These are phyloP conservation scores for Mechanitis mazaeus DNA, from an alignment of 2,888 invertebrate genomes.

Conservation along the genomic window DNA sequence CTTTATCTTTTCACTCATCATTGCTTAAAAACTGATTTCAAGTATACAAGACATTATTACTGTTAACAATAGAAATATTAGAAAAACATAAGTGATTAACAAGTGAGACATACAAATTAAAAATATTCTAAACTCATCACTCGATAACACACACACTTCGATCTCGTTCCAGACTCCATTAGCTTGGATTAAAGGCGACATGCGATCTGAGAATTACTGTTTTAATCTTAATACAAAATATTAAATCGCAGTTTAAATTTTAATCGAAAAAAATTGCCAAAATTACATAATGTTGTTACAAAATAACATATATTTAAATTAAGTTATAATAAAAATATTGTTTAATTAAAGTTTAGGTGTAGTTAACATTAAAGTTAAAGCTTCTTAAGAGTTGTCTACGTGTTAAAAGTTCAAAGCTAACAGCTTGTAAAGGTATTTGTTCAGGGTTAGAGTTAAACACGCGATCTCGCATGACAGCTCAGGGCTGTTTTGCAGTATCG, in stretches of 20 bases:
- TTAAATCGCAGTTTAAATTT: constrained; percentile 23
- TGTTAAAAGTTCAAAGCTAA: constrained; percentile 7
- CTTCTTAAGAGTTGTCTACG: neutral
- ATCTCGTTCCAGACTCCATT: constrained; percentile 25
- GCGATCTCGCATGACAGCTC: constrained; percentile 57
- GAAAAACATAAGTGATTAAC: too few relatives aligned
- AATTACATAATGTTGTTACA: neutral
- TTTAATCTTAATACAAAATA: neutral
- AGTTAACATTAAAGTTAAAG: too few relatives aligned
- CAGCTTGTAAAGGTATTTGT: constrained; percentile 4
- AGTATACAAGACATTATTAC: too few relatives aligned
- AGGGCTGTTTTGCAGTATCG: constrained; percentile 37
- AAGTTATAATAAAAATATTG: too few relatives aligned
- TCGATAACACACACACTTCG: too few relatives aligned
- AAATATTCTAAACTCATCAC: too few relatives aligned
- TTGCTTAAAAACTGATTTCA: too few relatives aligned
- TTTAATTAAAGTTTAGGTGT: too few relatives aligned
- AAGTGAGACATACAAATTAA: too few relatives aligned
- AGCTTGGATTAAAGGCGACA: constrained; percentile 35
- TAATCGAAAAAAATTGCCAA: constrained; percentile 12
- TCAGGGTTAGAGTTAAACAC: constrained; percentile 37
- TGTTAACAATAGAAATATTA: too few relatives aligned
- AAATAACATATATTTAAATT: neutral
- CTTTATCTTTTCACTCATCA: too few relatives aligned
- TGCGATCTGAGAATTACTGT: constrained; percentile 38